Evolutionary conservation across 2,797 vertebrate genomes (phyloP), one percentile per base, ranked within the genome.

Genomic region (Antrozous pallidus): DNA sequence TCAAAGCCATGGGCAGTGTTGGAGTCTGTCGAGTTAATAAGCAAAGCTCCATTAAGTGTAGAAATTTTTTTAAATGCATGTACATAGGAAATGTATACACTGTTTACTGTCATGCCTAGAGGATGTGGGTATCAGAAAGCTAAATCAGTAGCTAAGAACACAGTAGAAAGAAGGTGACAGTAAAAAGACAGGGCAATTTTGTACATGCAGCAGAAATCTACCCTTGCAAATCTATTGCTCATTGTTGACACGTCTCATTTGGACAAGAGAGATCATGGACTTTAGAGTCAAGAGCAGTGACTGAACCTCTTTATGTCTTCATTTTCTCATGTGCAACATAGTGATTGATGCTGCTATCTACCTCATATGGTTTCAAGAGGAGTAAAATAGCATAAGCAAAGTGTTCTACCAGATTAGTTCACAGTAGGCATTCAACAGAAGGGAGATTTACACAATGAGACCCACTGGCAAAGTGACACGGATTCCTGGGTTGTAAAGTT

Each of bases 401-500:
- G 17, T 69, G 40, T 47, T 36, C 10, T 61, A 24, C 13, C 38
- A 86, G 38, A 51, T 8, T 90, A 56, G 56, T 31, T 92, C 69
- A 79, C 16, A 69, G 61, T 40, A 73, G 74, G 26, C 47, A 63
- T 67, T 78, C 63, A 78, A 77, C 67, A 49, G 79, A 85, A 54
- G n/a, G 6, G 63, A 79, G 38, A 61, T 31, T 90, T 80, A 49
- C 26, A 73, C 47, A 73, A 22, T 40, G 22, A 70, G 33, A 61
- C 38, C 33, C 38, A 58, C 8, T 63, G 42, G 51, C 8, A 91
- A 94, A 95, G 56, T 69, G 84, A 93, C 31, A n/a, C 6, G 47
- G 8, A 85, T 78, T 63, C 49, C 69, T 91, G 40, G 26, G n/a
- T 90, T 88, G 84, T 85, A 47, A 93, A 86, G 36, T 85, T 61